phyloP scores from a whole-genome alignment of 2,113 vertebrate genomes.

The Pardalotus punctatus region DNA sequence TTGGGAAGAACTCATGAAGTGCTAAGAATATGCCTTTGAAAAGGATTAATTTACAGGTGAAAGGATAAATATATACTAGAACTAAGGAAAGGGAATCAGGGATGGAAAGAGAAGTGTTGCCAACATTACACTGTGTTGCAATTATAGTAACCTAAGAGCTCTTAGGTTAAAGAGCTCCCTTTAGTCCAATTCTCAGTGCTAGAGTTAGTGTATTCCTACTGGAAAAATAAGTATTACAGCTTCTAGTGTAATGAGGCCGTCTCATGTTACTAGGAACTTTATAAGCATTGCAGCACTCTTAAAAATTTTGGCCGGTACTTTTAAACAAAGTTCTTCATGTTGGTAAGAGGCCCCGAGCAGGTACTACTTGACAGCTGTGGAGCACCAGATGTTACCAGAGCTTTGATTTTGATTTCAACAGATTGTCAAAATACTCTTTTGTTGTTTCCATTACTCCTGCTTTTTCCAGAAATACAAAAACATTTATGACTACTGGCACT shows the following conservation, averaged over 20 bases:
- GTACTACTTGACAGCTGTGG: neutral
- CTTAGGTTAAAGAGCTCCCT: no score
- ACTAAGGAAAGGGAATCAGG: neutral
- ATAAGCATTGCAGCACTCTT: neutral
- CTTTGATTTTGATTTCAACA: neutral
- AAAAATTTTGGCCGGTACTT: neutral
- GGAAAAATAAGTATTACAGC: neutral
- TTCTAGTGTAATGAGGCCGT: neutral
- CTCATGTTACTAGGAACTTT: neutral
- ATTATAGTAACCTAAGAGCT: neutral
- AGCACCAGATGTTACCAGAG: neutral
- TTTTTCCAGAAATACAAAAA: neutral
- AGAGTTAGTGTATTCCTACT: neutral
- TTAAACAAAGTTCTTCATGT: neutral
- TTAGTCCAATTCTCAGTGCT: neutral
- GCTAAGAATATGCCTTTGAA: neutral
- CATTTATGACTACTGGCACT: neutral
- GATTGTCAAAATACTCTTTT: neutral
- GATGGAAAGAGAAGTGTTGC: neutral
- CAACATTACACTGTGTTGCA: neutral
- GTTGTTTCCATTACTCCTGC: neutral
- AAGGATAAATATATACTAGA: neutral
- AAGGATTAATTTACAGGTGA: neutral
- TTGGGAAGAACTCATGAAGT: neutral
- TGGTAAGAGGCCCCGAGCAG: neutral